Evolutionary conservation across 2,113 vertebrate species (phyloP).

Genomic region (Sinocyclocheilus anshuiensis): DNA sequence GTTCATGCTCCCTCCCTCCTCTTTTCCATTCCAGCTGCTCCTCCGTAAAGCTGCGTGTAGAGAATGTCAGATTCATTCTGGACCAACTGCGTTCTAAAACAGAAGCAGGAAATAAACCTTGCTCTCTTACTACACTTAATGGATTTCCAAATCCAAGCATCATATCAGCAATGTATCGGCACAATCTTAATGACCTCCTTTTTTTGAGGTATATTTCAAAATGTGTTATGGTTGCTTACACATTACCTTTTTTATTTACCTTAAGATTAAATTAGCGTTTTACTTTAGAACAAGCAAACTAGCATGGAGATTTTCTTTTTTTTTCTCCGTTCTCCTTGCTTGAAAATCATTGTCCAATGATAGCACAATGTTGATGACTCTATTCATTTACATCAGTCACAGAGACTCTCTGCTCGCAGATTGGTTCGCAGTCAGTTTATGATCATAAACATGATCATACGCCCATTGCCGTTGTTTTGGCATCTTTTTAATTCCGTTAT

Average conservation of each 20-base stretch:
- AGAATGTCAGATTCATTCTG: not conserved
- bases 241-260: not conserved
- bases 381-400: not conserved
- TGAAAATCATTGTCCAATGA: not conserved
- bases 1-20: not conserved
- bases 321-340: not conserved
- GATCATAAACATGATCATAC: not conserved
- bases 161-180: slow-evolving; percentile 2
- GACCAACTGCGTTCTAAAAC: not conserved
- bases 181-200: not conserved
- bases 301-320: slow-evolving; percentile 5
- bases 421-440: not conserved
- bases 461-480: not conserved
- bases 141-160: not conserved
- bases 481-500: slow-evolving; percentile 14
- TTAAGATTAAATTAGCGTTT: not conserved
- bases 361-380: not conserved
- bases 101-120: not conserved
- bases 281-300: slow-evolving; percentile 8
- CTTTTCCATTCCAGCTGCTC: not conserved
- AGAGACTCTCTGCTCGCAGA: not conserved
- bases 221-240: slow-evolving; percentile 15
- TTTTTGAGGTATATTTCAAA: not conserved
- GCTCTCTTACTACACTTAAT: slow-evolving; percentile 17
- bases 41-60: not conserved